Base-by-base conservation (phyloP, 2,888 invertebrate genomes). In the Drosophila macrothrix region DNA sequence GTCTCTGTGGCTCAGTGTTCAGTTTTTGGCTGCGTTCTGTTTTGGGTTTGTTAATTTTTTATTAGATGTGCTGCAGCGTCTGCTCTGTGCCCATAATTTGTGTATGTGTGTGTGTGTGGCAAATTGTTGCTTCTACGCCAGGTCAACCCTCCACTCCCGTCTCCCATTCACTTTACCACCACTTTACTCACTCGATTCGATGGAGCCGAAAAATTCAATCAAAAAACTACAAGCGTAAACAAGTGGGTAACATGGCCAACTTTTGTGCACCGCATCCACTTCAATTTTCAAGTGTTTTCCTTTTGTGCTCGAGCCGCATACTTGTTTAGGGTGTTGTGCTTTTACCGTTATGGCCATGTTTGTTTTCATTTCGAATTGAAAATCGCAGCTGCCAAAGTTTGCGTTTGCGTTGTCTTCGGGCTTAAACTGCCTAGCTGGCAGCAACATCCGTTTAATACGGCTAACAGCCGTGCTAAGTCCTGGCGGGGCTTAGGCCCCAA, bases 181-280 rank as follows among this genome's bases (percentile, higher is more conserved):
- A 31, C 25, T 58, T 43, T 25, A 29, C 56, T n/a, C 56, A n/a
- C 39, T 39, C 29, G 31, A 22, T 35, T 49, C 37, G 54, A 28
- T 53, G 54, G 41, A 54, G 52, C 55, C 41, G 31, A 74, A 82
- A 82, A 84, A 78, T 84, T 80, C 82, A 84, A 84, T 84, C 82
- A 85, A 80, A 83, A 75, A 83, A 82, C 86, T 84, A 86, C 84
- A 84, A 82, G 82, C 80, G 84, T 86, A 84, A 84, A 86, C 86
- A 84, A 86, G 84, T 81, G 76, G 73, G 67, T 68, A 82, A 76
- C 81, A 83, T 85, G 85, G 80, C 69, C 67, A 73, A 80, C 67
- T 73, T 61, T 16, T 25, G 28, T 78, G 80, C 76, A 62, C 72
- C 67, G 80, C 69, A 67, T 41, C 46, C 81, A 80, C 81, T 79